A percentile compares a stretch with the other conserved stretches of the same genome.
These are phyloP conservation scores for Vulpes ferrilata DNA, from an alignment of 2,113 vertebrate genomes.

Conservation along the genomic window DNA sequence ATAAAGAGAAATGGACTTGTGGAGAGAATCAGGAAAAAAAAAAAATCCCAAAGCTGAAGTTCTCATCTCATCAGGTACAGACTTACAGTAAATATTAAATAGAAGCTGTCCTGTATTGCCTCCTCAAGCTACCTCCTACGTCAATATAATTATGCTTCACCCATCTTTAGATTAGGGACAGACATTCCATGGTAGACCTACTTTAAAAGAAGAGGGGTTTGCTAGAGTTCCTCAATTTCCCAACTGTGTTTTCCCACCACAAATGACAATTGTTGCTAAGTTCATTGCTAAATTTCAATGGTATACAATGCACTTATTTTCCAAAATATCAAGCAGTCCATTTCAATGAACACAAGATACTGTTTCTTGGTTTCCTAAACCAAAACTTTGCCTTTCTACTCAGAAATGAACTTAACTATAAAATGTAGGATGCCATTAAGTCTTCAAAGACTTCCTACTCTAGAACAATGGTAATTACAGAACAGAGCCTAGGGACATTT, in stretches of 20 bases:
- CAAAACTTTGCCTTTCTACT: background rate
- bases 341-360: background rate
- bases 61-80: background rate
- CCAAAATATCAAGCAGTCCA: background rate
- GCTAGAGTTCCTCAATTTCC: background rate
- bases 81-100: background rate
- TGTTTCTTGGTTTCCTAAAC: background rate
- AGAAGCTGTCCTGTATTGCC: background rate
- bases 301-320: background rate
- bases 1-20: background rate
- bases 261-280: background rate
- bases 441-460: background rate
- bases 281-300: background rate
- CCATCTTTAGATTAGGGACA: background rate
- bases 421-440: background rate
- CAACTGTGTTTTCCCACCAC: background rate
- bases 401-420: background rate
- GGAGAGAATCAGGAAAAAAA: background rate
- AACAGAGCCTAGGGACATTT: background rate
- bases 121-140: background rate
- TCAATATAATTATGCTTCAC: fast-evolving
- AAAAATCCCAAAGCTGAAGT: background rate
- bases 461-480: background rate
- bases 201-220: background rate
- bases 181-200: background rate